A percentile compares a stretch with the other conserved stretches of the same genome.
Conservation (phyloP, 1,140 invertebrate genomes). For the Leptonema lineaticorne region DNA sequence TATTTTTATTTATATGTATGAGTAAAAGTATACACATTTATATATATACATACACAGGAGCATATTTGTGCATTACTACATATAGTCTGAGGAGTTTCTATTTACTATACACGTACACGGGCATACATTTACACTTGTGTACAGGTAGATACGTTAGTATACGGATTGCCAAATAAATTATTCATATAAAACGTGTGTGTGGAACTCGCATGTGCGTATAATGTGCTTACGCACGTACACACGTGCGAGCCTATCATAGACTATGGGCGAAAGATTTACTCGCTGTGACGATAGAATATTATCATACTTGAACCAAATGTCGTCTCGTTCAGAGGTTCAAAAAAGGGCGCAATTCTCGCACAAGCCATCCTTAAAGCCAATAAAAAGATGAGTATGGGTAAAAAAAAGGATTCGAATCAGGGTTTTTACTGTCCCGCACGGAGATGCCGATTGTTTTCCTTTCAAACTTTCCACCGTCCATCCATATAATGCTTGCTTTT, state of each 20-base stretch:
- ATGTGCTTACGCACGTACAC: background rate
- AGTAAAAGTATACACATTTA: background rate
- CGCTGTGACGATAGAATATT: background rate
- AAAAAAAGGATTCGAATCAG: slow-evolving; percentile 29
- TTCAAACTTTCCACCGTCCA: slow-evolving; percentile 21
- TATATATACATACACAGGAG: background rate
- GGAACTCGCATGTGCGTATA: background rate
- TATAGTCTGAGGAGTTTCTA: no score
- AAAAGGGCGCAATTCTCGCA: background rate
- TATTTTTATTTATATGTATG: background rate
- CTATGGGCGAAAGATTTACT: background rate
- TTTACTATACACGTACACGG: background rate
- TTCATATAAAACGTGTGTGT: background rate
- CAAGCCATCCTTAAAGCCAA: slow-evolving; percentile 6
- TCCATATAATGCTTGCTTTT: background rate
- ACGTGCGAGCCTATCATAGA: background rate
- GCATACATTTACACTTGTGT: background rate
- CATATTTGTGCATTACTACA: no score
- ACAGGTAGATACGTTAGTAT: background rate
- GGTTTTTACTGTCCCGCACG: slow-evolving; percentile 28
- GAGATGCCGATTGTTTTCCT: slow-evolving; percentile 27
- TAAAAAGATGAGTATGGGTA: slow-evolving; percentile 39
- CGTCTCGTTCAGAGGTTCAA: slow-evolving; percentile 17
- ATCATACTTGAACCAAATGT: background rate
- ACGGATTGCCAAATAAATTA: background rate